A percentile compares a stretch with the other conserved stretches of the same genome.
Evolutionary conservation across 2,113 vertebrate genomes (phyloP).

Genomic region (Myotis brandtii): DNA sequence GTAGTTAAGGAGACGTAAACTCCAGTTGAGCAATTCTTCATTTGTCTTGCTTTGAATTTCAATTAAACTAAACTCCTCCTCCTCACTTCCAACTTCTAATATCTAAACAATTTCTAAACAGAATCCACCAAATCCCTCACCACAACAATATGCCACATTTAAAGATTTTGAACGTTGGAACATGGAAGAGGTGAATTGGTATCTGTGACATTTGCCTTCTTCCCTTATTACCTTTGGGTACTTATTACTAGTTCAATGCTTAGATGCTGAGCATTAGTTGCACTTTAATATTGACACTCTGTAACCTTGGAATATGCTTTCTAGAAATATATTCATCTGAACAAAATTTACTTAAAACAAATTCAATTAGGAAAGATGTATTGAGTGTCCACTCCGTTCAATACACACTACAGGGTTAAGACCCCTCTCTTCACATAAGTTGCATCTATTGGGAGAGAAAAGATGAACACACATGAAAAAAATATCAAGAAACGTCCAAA

Average conservation of each 20-base stretch:
- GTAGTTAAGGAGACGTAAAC: slow-evolving; percentile 21
- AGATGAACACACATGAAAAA: background rate
- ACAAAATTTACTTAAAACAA: slow-evolving; percentile 6
- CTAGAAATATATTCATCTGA: background rate
- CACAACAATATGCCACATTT: background rate
- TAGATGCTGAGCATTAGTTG: background rate
- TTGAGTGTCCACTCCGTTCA: background rate
- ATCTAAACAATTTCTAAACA: slow-evolving; percentile 5
- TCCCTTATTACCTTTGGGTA: background rate
- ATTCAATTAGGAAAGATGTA: background rate
- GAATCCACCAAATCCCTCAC: background rate
- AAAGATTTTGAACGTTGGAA: slow-evolving; percentile 2
- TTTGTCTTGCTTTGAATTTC: slow-evolving; percentile 49
- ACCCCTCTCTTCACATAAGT: background rate
- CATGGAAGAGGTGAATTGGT: background rate
- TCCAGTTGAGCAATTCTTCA: slow-evolving; percentile 33
- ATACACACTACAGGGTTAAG: background rate
- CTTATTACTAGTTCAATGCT: background rate
- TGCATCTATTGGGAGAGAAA: background rate
- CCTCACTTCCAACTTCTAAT: background rate
- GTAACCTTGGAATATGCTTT: background rate
- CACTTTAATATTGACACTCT: background rate
- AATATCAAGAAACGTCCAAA: background rate
- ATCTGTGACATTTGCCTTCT: background rate
- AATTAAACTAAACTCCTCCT: background rate